Percentiles rank a stretch among this genome's conserved stretches.
These are phyloP conservation scores for Ophioninae sp. DNA, from an alignment of 2,888 invertebrate species.

Conservation along the genomic window DNA sequence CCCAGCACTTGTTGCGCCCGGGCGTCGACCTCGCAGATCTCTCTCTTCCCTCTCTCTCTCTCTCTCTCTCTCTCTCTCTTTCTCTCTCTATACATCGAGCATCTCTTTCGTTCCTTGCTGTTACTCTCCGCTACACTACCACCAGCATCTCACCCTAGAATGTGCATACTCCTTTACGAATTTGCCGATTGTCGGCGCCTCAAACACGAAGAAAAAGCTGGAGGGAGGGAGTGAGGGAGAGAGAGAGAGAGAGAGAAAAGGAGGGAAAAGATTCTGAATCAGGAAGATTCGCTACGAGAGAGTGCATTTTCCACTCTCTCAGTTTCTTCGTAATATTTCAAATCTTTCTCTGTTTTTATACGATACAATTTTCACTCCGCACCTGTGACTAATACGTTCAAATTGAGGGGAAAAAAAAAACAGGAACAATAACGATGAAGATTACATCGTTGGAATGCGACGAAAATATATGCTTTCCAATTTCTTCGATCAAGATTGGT, in stretches of 20 bases:
- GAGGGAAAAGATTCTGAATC: constrained; percentile 31
- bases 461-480: no score
- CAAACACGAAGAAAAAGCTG: constrained; percentile 17
- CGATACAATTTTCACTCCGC: not conserved
- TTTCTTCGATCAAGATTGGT: no score
- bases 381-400: not conserved
- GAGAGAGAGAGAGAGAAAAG: constrained; percentile 18
- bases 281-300: constrained; percentile 42
- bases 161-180: constrained; percentile 57
- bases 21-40: constrained; percentile 71
- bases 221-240: constrained; percentile 23
- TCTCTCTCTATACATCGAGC: constrained; percentile 17
- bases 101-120: constrained; percentile 50
- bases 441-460: no score
- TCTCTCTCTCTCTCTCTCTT: constrained; percentile 50
- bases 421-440: no score
- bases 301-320: constrained; percentile 28
- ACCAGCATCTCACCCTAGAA: constrained; percentile 42
- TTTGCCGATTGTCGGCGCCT: constrained; percentile 60
- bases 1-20: constrained; percentile 70
- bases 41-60: constrained; percentile 61
- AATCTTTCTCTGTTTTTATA: not conserved
- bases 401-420: not conserved
- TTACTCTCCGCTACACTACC: constrained; percentile 32
- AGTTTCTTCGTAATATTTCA: constrained; percentile 5